Percentiles rank a stretch among this genome's conserved stretches.
Evolutionary conservation across 2,113 vertebrate species (phyloP).

Genomic region (Chelonoidis abingdonii): DNA sequence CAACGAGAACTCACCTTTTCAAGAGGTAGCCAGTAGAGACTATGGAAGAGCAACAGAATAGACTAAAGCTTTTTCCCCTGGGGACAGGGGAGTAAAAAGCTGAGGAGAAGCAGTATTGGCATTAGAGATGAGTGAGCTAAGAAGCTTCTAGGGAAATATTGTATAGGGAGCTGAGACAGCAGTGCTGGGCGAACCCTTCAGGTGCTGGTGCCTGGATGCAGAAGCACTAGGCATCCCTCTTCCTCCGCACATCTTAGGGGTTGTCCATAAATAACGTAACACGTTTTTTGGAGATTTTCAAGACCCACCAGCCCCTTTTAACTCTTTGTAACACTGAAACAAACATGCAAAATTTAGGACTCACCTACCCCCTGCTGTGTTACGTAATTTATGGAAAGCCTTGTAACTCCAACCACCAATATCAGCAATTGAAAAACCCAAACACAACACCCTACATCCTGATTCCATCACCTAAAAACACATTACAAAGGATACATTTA

Average conservation of each 20-base stretch:
- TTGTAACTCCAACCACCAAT: background rate
- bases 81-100: background rate
- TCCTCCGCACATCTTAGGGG: background rate
- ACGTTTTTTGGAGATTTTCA: background rate
- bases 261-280: background rate
- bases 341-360: background rate
- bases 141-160: background rate
- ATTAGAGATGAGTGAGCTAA: background rate
- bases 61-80: background rate
- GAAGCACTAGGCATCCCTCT: rapidly evolving
- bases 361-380: no score
- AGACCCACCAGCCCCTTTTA: background rate
- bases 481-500: background rate
- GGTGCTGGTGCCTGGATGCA: background rate
- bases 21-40: background rate
- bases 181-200: background rate
- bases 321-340: background rate
- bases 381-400: background rate
- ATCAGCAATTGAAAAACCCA: background rate
- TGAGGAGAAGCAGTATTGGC: background rate
- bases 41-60: background rate
- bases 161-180: background rate
- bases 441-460: background rate
- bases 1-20: background rate
- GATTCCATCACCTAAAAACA: slow-evolving; percentile 23